These are phyloP conservation scores for Drosophila mulleri DNA, from an alignment of 2,888 invertebrate genomes.

Conservation along the genomic window DNA sequence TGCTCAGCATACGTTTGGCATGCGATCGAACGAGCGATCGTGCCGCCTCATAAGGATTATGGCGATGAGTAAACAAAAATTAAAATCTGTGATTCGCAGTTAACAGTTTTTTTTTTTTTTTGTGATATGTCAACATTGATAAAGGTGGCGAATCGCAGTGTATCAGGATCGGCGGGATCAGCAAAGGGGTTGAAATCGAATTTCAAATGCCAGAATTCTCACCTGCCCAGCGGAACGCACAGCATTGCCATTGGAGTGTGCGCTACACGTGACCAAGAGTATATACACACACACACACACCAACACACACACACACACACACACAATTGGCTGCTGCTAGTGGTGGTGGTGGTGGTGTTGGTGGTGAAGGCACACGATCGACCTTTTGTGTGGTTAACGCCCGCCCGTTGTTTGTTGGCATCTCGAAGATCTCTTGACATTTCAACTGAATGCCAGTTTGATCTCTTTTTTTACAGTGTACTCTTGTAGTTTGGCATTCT, in stretches of 20 bases:
- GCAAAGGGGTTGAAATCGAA: conserved; percentile 45
- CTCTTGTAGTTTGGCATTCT: conserved; percentile 20
- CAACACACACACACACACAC: conserved; percentile 6
- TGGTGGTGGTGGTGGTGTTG: conserved; percentile 4
- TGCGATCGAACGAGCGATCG: conserved; percentile 41
- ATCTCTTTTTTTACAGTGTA: conserved; percentile 42
- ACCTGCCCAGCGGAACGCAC: conserved; percentile 48
- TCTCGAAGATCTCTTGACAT: conserved; percentile 59
- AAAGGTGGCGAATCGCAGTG: conserved; percentile 50
- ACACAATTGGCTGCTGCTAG: conserved; percentile 38
- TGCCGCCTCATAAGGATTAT: conserved; percentile 55
- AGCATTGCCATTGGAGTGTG: conserved; percentile 70
- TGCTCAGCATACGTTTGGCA: conserved; percentile 43
- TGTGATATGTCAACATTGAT: conserved; percentile 55
- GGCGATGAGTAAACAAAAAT: conserved; percentile 65
- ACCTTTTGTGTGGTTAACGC: conserved; percentile 67
- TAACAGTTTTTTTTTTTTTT: conserved; percentile 10
- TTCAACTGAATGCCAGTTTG: conserved; percentile 48
- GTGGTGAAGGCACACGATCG: conserved; percentile 48
- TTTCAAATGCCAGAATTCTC: conserved; percentile 42
- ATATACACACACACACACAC: conserved; percentile 7
- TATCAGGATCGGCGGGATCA: conserved; percentile 27
- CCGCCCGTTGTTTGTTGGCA: conserved; percentile 62
- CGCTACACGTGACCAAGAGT: conserved; percentile 65
- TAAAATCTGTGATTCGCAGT: conserved; percentile 20